phyloP scores from a whole-genome alignment of 2,888 invertebrate species.

The Leucania comma region DNA sequence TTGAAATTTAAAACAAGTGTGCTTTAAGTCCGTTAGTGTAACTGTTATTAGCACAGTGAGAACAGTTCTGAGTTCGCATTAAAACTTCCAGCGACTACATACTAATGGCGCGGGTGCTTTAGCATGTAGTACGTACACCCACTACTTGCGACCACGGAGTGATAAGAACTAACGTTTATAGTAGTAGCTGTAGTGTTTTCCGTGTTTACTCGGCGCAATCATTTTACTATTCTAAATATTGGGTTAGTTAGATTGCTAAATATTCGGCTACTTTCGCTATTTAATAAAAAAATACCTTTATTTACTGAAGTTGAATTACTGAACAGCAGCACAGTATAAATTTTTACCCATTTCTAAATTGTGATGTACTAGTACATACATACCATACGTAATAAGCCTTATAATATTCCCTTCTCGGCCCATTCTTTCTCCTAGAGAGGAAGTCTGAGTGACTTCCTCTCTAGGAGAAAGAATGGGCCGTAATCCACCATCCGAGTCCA shows the following conservation, averaged over 20 bases:
- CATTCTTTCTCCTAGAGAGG: too few species aligned
- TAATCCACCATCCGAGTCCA: too few species aligned
- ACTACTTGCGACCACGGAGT: slow-evolving; percentile 14
- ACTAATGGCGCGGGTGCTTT: slow-evolving; percentile 51
- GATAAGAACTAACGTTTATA: slow-evolving; percentile 46
- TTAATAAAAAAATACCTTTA: background rate
- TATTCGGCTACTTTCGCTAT: background rate
- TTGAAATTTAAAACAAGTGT: slow-evolving; percentile 72
- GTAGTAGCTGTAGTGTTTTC: slow-evolving; percentile 33
- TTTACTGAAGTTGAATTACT: too few species aligned
- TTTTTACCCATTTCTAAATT: too few species aligned
- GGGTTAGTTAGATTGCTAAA: background rate
- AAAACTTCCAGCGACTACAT: slow-evolving; percentile 58
- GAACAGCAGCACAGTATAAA: too few species aligned
- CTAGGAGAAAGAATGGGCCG: too few species aligned
- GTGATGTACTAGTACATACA: too few species aligned
- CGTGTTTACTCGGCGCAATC: background rate
- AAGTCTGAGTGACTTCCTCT: too few species aligned
- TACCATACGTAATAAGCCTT: too few species aligned
- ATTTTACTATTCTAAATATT: too few species aligned
- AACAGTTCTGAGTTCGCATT: slow-evolving; percentile 58
- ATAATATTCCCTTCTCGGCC: too few species aligned
- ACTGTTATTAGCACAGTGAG: slow-evolving; percentile 63
- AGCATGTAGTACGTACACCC: slow-evolving; percentile 15
- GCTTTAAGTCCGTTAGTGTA: slow-evolving; percentile 65